Base-by-base conservation (phyloP, 2,113 vertebrate genomes). In the Perca schrenkii region DNA sequence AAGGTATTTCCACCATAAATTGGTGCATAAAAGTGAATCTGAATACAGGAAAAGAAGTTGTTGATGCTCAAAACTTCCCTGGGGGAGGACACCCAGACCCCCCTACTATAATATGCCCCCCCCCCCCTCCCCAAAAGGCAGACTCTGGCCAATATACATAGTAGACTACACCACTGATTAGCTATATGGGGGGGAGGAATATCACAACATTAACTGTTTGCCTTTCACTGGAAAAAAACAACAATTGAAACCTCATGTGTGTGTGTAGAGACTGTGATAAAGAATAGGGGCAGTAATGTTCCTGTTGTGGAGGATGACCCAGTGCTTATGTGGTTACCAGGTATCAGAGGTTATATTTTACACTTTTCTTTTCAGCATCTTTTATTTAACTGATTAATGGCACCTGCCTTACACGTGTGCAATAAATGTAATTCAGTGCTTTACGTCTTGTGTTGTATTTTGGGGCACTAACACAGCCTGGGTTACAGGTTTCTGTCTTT, bases 401-500 rank as follows among this genome's bases (percentile, higher is more conserved):
- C 72, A 80, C 83, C 69, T 91, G 92, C 89, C 91, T 93, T 91
- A 91, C 76, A 82, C 31, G 64, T 86, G 88, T 93, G 86, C 90
- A 91, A 93, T 92, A 92, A 93, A 93, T 87, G 82, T 88, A 86
- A 77, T 88, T 70, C 80, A 82, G 65, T 86, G 85, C 74, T 88
- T 90, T 81, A 84, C 52, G 22, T 78, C 62, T 8, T 21, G 74
- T 62, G 4, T 74, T 74, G 40, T 82, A 6, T 77, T 85, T 88
- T 64, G 53, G 3, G 16, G 57, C 31, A 56, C 28, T 28, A 58
- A 56, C 36, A 65, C 34, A n/a, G 11, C 60, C 46, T 36, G 6
- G 31, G n/a, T 61, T 53, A 53, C 22, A 68, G 34, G 60, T 62
- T 36, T 62, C 10, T 12, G 21, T 10, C 25, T 56, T 56, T 22